Evolutionary conservation across 2,113 vertebrate species (phyloP), one percentile per base, ranked within the genome.

Genomic region (Pyrgilauda ruficollis): DNA sequence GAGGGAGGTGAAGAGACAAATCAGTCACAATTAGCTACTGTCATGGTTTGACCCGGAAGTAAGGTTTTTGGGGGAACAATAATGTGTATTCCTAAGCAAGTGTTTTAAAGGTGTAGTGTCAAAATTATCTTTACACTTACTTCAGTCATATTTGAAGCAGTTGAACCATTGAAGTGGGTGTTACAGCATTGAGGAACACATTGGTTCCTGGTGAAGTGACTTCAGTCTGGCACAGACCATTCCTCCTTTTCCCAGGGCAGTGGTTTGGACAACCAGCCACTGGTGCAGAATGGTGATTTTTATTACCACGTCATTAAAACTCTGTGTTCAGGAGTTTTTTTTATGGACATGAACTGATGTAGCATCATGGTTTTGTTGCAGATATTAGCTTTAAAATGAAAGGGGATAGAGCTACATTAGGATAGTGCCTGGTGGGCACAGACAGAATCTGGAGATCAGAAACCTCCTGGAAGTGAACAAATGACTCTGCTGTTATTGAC

Each of bases 241-340:
- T 56, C 55, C 6, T 35, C 52, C 41, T 58, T 47, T 61, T 84
- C 55, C 49, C 24, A 26, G 20, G 15, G 26, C 2, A 14, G 7
- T 3, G 8, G 15, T 30, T 58, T 30, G 20, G 33, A 44, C 26
- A 70, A 41, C 5, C 30, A 8, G 7, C 8, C 33, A 28, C 9
- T 3, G 10, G 50, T 50, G 41, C 55, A 55, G 63, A 76, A 43
- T 0, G 0, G 49, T 11, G 4, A 9, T 30, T 5, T 3, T n/a
- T 50, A 64, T 41, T 30, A 41, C 41, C 22, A 5, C 0, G 0
- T 55, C 70, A 50, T 56, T 69, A 47, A 69, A 44, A 56, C 46
- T 75, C 56, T 6, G 6, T 44, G 76, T 83, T 93, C 56, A 62
- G 62, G 76, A 83, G 27, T 27, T 53, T 75, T 74, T 81, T 83